Evolutionary conservation across 2,113 vertebrate genomes (phyloP).

Genomic region (Phainopepla nitens): DNA sequence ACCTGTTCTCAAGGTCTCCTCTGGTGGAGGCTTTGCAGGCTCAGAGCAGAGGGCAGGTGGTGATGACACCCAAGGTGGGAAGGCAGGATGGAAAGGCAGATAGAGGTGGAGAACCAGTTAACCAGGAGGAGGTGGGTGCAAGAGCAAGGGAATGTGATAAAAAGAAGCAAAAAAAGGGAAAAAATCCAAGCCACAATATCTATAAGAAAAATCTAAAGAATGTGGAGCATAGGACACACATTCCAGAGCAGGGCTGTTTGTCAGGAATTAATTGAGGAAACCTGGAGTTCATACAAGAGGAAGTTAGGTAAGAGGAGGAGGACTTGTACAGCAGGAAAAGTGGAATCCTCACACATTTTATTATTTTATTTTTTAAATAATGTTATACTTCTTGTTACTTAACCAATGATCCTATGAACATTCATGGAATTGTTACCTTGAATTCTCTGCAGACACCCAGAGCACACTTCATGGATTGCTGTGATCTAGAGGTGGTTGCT

Average conservation of each 20-base stretch:
- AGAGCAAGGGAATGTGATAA: not conserved
- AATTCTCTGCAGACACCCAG: not conserved
- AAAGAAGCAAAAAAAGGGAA: not conserved
- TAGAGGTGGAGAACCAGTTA: not conserved
- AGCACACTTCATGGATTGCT: not conserved
- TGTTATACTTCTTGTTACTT: not conserved
- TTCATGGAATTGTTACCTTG: not conserved
- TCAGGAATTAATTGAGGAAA: not conserved
- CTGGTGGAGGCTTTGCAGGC: not conserved
- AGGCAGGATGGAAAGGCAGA: not conserved
- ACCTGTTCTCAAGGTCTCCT: not conserved
- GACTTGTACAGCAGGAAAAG: not conserved
- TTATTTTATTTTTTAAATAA: not conserved
- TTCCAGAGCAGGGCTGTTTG: not conserved
- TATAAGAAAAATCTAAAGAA: not conserved
- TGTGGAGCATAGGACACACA: not conserved
- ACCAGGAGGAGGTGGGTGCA: not conserved
- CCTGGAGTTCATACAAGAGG: not conserved
- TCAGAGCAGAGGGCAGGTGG: not conserved
- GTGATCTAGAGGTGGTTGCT: not conserved
- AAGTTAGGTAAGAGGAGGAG: not conserved
- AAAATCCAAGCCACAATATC: not conserved
- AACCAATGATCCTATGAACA: not conserved
- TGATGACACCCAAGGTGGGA: not conserved
- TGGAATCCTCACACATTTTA: not conserved